Evolutionary conservation across 2,888 invertebrate species (phyloP).

Genomic region (Kuschelorhynchus macadamiae): DNA sequence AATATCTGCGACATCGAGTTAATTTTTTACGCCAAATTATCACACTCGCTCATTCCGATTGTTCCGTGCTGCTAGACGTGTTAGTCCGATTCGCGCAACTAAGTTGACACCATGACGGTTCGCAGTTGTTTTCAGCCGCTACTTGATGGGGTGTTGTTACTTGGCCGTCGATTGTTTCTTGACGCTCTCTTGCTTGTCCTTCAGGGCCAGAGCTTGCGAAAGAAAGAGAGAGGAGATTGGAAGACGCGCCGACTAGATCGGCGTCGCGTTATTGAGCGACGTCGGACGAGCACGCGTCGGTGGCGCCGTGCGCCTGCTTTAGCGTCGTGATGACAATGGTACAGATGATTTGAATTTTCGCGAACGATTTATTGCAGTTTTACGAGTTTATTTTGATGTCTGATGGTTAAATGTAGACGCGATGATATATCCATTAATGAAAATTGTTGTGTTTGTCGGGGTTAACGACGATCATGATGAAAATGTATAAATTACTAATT

Average conservation of each 20-base stretch:
- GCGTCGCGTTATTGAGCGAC: constrained; percentile 47
- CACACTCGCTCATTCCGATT: constrained; percentile 35
- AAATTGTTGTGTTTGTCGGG: no score
- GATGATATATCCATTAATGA: background rate
- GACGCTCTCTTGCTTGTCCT: constrained; percentile 31
- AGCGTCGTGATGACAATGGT: constrained; percentile 8
- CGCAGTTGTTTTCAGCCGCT: constrained; percentile 30
- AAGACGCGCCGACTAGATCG: constrained; percentile 32
- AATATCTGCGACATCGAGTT: constrained; percentile 40
- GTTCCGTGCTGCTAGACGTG: constrained; percentile 11
- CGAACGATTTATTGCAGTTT: constrained; percentile 6
- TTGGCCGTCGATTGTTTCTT: constrained; percentile 33
- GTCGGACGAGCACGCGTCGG: constrained; percentile 32
- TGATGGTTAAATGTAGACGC: no score
- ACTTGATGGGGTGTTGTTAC: constrained; percentile 36
- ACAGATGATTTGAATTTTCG: constrained; percentile 7
- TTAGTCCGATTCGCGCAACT: constrained; percentile 24
- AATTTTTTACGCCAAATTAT: constrained; percentile 16
- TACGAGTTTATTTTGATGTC: no score
- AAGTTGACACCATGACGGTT: constrained; percentile 24
- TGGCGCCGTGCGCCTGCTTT: background rate
- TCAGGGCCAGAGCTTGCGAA: background rate
- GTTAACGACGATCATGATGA: no score
- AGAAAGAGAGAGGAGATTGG: constrained; percentile 14
- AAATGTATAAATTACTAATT: no score